phyloP scores from a whole-genome alignment of 1,140 invertebrate genomes.

The Leucophenga varia region DNA sequence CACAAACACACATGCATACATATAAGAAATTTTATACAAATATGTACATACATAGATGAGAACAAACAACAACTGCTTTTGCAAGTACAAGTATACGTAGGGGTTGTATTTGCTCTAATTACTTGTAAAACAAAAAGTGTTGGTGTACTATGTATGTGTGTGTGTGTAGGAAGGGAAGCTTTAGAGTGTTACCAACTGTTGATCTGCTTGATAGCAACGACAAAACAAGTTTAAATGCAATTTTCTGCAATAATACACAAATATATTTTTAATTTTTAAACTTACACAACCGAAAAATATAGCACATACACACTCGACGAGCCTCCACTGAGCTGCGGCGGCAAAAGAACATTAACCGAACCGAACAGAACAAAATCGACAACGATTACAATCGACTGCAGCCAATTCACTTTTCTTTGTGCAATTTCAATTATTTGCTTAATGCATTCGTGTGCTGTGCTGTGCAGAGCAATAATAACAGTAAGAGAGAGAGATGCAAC shows the following conservation, averaged over 20 bases:
- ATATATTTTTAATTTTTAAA: slow-evolving; percentile 33
- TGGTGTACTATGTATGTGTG: background rate
- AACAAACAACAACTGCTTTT: background rate
- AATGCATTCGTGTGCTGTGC: slow-evolving; percentile 17
- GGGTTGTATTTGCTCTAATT: slow-evolving; percentile 46
- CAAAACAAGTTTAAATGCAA: too few species aligned
- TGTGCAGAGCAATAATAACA: slow-evolving; percentile 7
- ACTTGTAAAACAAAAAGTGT: too few species aligned
- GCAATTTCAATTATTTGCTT: slow-evolving; percentile 49
- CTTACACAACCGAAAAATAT: slow-evolving; percentile 51
- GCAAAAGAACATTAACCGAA: too few species aligned
- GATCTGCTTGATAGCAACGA: too few species aligned
- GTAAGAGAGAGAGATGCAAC: slow-evolving; percentile 1
- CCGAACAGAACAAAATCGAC: too few species aligned
- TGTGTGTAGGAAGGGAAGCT: too few species aligned
- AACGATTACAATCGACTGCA: too few species aligned
- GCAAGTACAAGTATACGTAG: too few species aligned
- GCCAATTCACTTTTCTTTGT: slow-evolving; percentile 49
- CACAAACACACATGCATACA: background rate
- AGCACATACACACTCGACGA: slow-evolving; percentile 10
- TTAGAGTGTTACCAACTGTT: too few species aligned
- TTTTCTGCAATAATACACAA: too few species aligned
- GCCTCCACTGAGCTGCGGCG: too few species aligned
- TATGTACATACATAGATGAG: slow-evolving; percentile 17
- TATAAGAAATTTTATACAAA: slow-evolving; percentile 5